Evolutionary conservation across 2,888 invertebrate species (phyloP), one percentile per base, ranked within the genome.

Genomic region (Eristalinus aeneus): DNA sequence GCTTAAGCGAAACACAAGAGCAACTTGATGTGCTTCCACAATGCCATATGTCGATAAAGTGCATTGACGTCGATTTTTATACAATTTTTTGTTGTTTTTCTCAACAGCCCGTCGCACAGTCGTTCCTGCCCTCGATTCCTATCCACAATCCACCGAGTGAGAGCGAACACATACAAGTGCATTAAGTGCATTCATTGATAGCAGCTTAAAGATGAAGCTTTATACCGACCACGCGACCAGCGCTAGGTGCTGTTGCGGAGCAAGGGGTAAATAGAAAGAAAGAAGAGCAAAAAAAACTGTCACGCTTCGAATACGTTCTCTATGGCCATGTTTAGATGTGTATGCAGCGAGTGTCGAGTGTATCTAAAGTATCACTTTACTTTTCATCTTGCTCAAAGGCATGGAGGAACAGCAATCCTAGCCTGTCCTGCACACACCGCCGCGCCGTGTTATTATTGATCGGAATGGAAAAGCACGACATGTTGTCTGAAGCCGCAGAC

Each of bases 11-110:
- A 78, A 78, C 74, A 74, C 86, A 82, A 86, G 86, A 78, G 86
- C 82, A 86, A 74, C 82, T 78, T 74, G 82, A 82, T 86, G 86
- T 86, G 86, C 81, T 74, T 86, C 86, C 77, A 78, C 86, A 86
- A 82, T 82, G 86, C 86, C 86, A 86, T 86, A 82, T 82, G 86
- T 86, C 86, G 81, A 86, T 86, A 86, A 82, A 86, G 86, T 86
- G 81, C 86, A 86, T 86, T 86, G 86, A 86, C 86, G 86, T 86
- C 56, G 74, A 82, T 71, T 71, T 77, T 72, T 34, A 4, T 71
- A 56, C 36, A 36, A 20, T 65, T 34, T 16, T 20, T 10, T 31
- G 9, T 6, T 11, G 1, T 53, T 20, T 27, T 36, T 32, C 46
- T 71, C 34, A 61, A 34, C 61, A 32, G n/a, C 61, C 27, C 69